These are phyloP conservation scores for Lycaon pictus DNA, from an alignment of 2,113 vertebrate genomes.

Conservation along the genomic window DNA sequence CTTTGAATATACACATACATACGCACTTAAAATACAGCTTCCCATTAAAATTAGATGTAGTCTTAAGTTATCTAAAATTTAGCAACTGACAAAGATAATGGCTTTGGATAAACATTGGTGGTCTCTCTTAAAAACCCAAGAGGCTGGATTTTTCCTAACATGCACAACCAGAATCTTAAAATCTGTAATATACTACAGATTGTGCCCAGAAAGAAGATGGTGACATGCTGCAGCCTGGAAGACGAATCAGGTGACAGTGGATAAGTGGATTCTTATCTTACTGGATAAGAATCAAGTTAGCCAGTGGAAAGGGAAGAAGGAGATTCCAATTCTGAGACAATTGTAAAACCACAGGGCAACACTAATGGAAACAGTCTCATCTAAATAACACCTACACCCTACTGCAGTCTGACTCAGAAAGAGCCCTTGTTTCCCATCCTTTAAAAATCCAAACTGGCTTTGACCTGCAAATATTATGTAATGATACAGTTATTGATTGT, in stretches of 20 bases:
- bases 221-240: background rate
- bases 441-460: background rate
- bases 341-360: background rate
- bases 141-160: background rate
- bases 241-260: background rate
- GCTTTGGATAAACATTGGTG: background rate
- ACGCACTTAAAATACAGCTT: background rate
- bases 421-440: background rate
- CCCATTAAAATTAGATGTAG: background rate
- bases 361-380: background rate
- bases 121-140: background rate
- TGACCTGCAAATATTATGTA: background rate
- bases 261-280: background rate
- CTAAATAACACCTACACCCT: background rate
- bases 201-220: background rate
- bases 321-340: background rate
- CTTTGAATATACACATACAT: background rate
- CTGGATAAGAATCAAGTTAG: background rate
- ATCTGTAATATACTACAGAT: background rate
- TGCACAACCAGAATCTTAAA: background rate
- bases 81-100: background rate
- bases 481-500: background rate
- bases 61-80: slow-evolving; percentile 6
- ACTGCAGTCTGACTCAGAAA: background rate
- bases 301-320: background rate